Percentiles rank a stretch among this genome's conserved stretches.
phyloP scores from a whole-genome alignment of 1,140 invertebrate species.

The Drosophila pandora region DNA sequence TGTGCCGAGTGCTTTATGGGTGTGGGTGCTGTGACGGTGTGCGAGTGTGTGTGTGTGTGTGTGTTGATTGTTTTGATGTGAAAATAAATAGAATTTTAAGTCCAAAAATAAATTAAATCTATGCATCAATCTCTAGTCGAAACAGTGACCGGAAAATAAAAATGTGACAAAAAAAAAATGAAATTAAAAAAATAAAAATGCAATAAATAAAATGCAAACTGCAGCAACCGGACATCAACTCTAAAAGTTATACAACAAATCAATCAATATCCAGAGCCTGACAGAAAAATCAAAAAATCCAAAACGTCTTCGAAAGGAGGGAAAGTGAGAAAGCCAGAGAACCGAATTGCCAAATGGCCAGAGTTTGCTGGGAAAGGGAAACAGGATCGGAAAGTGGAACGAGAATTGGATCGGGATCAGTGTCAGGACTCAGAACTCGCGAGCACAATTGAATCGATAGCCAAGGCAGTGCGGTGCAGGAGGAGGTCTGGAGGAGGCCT shows the following conservation, averaged over 20 bases:
- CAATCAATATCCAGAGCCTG: not conserved
- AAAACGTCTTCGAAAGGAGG: not conserved
- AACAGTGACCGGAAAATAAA: not conserved
- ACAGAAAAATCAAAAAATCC: constrained; percentile 6
- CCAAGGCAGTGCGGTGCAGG: constrained; percentile 1
- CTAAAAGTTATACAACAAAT: constrained; percentile 1
- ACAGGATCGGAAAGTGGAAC: constrained; percentile 11
- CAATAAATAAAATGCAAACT: constrained; percentile 11
- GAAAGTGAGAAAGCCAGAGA: not conserved
- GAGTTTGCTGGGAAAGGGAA: constrained; percentile 10
- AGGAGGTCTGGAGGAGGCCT: constrained; percentile 3
- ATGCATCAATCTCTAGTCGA: not conserved
- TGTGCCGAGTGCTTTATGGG: not conserved
- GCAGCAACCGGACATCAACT: constrained; percentile 8
- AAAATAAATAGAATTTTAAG: constrained; percentile 1
- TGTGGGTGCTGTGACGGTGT: too few relatives aligned
- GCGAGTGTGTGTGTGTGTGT: not conserved
- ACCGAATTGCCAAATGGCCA: constrained; percentile 44
- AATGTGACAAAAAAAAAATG: not conserved
- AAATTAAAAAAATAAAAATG: not conserved
- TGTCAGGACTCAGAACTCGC: constrained; percentile 4
- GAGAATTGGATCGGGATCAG: constrained; percentile 12
- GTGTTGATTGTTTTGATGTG: not conserved
- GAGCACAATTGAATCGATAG: constrained; percentile 24
- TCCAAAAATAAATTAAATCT: constrained; percentile 2